Base-by-base conservation (phyloP, 2,113 vertebrate species). In the Mionectes macconnelli region DNA sequence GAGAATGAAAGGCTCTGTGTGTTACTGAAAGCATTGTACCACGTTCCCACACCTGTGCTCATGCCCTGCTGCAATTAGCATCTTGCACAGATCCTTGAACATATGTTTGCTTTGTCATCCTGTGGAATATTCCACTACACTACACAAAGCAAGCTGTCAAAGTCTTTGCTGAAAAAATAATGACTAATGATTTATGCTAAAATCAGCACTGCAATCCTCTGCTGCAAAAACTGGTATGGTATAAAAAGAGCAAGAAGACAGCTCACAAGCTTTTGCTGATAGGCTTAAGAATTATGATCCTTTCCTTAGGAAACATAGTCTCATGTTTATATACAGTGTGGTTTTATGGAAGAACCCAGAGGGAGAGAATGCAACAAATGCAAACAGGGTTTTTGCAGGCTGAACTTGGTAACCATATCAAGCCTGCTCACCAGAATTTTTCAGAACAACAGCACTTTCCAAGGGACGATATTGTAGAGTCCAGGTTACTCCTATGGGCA, bases 151-250 rank as follows among this genome's bases (percentile, higher is more conserved):
- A 93, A 95, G 75, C 81, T 93, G 92, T 68, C 72, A 92, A 59
- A 92, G 49, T 31, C 81, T 92, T 86, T 67, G 67, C 74, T 57
- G 75, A 60, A 87, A 93, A 69, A 95, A 77, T 70, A 67, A 88
- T 49, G 77, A 73, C 57, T 80, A 86, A 94, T 90, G 92, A 93
- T 94, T 97, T 94, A 60, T 78, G 80, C 78, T 87, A 78, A 94
- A 87, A 84, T 83, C 90, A 86, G 44, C 12, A 2, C 66, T 69
- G 81, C 14, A 8, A 77, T 82, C 45, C 81, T 91, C 30, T 40
- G 68, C 93, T 85, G 80, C 64, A 83, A 80, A 76, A 72, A 89
- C 33, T 27, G 23, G 40, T 30, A 35, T 13, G 44, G 57, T 60
- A 40, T 50, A 84, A 87, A 67, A 86, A 28, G 52, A 85, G 84